Base-by-base conservation (phyloP, 2,888 invertebrate species). In the Odontothrips loti region DNA sequence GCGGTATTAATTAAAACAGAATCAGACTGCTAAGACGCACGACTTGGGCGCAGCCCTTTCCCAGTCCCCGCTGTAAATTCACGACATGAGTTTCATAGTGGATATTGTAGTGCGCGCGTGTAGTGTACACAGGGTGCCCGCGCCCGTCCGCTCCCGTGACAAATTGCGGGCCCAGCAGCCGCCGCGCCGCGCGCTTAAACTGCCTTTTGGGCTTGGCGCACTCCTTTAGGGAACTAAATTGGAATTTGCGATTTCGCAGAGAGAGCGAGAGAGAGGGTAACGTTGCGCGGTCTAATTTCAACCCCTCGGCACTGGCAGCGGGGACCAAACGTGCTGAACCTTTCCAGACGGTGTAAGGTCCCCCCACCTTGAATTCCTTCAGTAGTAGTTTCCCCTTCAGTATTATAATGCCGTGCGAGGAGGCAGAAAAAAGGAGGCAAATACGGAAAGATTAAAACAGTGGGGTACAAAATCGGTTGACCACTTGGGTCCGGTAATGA, bases 1-100 rank as follows among this genome's bases (percentile, higher is more conserved):
- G 58, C 68, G 68, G 68, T 75, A 75, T 75, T 75, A 75, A 75
- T 75, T 75, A 75, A 75, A 75, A 75, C 68, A 75, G 68, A 75
- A 75, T 75, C 68, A 75, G 68, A 75, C 68, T 75, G 23, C 68
- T 27, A 75, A 75, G 68, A 75, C 68, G 23, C 68, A 75, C 68
- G 68, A 75, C 68, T 75, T 75, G 68, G 68, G 68, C 68, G n/a
- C 68, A 75, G 23, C 68, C 68, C 68, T 75, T 75, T 27, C 68
- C 27, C 23, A 68, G 68, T 9, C 6, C 12, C 15, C 51, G 23
- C 68, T 75, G 68, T 75, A 75, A 75, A 75, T 75, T 75, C 68
- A 23, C 68, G 68, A 75, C 68, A 75, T 75, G 68, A 75, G 68
- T 75, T 75, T 75, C 68, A 75, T 75, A 75, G 68, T 75, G 68